These are phyloP conservation scores for Meganola albula DNA, from an alignment of 2,888 invertebrate species.

Conservation along the genomic window DNA sequence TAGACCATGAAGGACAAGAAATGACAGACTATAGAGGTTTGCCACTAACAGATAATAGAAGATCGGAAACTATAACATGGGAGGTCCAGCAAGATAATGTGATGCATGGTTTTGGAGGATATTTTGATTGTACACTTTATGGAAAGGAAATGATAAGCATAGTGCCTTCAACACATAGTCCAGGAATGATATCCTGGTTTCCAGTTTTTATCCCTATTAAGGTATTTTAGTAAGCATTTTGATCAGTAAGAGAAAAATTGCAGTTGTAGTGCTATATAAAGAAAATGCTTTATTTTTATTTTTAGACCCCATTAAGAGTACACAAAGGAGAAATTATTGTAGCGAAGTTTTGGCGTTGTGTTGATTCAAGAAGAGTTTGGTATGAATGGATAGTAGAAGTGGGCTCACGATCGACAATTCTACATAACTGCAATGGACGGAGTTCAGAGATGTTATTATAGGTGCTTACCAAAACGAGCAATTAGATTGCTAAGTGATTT, in stretches of 20 bases:
- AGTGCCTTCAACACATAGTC: conserved; percentile 91
- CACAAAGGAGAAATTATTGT: conserved; percentile 83
- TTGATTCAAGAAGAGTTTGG: conserved; percentile 91
- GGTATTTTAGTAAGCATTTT: conserved; percentile 60
- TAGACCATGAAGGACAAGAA: conserved; percentile 81
- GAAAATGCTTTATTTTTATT: conserved; percentile 3
- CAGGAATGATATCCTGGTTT: conserved; percentile 98
- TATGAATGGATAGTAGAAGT: conserved; percentile 91
- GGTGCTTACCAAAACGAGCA: conserved; percentile 11
- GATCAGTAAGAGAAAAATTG: not conserved
- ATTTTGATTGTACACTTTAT: conserved; percentile 93
- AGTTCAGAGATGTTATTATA: conserved; percentile 70
- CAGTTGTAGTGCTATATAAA: no score
- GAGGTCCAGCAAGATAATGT: conserved; percentile 84
- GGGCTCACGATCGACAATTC: conserved; percentile 44
- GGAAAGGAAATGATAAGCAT: conserved; percentile 92
- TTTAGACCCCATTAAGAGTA: conserved; percentile 85
- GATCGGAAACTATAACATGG: conserved; percentile 84
- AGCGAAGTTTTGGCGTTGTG: conserved; percentile 92
- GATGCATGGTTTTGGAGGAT: conserved; percentile 96
- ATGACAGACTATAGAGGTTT: conserved; percentile 81
- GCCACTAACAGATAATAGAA: conserved; percentile 86
- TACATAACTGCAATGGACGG: conserved; percentile 61
- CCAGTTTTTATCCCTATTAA: conserved; percentile 95
- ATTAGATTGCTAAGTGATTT: conserved; percentile 15